phyloP scores from a whole-genome alignment of 2,888 invertebrate genomes.

The Scaptodrosophila latifasciaeformis region DNA sequence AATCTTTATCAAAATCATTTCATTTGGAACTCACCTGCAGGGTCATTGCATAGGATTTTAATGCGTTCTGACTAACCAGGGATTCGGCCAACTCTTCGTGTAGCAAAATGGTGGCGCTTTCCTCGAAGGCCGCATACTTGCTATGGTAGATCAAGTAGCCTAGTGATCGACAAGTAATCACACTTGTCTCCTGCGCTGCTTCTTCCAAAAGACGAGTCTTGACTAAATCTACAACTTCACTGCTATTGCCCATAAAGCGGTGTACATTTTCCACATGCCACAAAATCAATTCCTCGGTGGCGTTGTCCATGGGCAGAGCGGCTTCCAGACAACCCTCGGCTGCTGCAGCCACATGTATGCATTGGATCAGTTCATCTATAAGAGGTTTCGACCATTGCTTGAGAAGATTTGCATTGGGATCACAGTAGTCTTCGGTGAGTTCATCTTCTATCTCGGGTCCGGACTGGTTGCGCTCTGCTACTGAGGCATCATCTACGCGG shows the following conservation, averaged over 20 bases:
- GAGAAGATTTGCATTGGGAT: constrained; percentile 66
- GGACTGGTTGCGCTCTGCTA: constrained; percentile 2
- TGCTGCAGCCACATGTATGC: constrained; percentile 55
- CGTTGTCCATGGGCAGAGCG: constrained; percentile 22
- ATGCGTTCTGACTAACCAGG: constrained; percentile 46
- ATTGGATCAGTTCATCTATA: constrained; percentile 52
- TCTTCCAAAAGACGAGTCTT: constrained; percentile 59
- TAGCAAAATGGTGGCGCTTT: constrained; percentile 62
- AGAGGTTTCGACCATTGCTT: constrained; percentile 68
- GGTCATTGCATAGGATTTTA: constrained; percentile 59
- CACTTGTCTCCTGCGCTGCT: constrained; percentile 44
- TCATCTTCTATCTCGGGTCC: constrained; percentile 57
- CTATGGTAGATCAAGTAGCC: constrained; percentile 47
- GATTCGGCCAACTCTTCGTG: constrained; percentile 64
- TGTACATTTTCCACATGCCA: constrained; percentile 59
- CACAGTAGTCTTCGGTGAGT: constrained; percentile 68
- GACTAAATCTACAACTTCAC: constrained; percentile 51
- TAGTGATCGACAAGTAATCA: constrained; percentile 56
- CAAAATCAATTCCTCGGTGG: constrained; percentile 44
- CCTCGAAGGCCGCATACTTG: constrained; percentile 66
- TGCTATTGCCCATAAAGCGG: constrained; percentile 53
- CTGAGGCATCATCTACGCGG: constrained; percentile 27
- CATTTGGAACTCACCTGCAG: constrained; percentile 53
- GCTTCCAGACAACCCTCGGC: constrained; percentile 57
- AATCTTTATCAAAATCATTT: not conserved